Evolutionary conservation across 2,797 vertebrate species (phyloP).

Genomic region (Myiothlypis chrysogaster): DNA sequence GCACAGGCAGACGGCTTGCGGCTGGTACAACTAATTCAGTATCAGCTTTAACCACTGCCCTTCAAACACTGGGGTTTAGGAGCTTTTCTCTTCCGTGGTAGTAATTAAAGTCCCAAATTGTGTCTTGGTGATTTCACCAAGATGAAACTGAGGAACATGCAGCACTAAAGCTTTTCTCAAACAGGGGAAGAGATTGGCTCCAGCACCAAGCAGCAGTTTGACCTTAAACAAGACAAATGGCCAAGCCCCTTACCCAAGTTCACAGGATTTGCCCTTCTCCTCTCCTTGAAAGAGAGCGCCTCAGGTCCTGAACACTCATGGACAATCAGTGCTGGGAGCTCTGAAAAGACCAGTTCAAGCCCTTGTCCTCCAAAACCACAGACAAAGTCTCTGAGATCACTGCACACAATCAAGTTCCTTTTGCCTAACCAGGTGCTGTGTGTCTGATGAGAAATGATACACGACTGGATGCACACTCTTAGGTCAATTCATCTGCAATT

Average conservation of each 20-base stretch:
- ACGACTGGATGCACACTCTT: neutral
- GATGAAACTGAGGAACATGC: neutral
- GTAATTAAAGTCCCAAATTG: neutral
- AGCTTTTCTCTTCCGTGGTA: neutral
- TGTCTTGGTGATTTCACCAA: neutral
- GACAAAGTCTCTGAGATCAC: neutral
- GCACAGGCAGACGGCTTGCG: neutral
- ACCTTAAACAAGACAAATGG: neutral
- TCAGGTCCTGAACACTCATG: neutral
- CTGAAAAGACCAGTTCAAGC: neutral
- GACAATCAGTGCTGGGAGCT: neutral
- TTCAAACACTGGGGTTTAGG: neutral
- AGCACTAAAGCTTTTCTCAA: neutral
- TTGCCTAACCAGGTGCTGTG: neutral
- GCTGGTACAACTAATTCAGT: neutral
- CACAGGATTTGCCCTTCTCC: neutral
- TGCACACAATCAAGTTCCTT: accelerated
- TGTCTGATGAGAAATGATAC: accelerated
- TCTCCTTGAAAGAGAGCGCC: neutral
- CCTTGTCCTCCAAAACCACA: neutral
- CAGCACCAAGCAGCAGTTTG: accelerated
- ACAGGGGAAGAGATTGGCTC: neutral
- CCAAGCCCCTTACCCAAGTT: neutral
- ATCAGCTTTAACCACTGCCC: neutral
- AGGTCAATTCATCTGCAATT: neutral